Evolutionary conservation across 2,113 vertebrate species (phyloP).

Genomic region (Antennarius striatus): DNA sequence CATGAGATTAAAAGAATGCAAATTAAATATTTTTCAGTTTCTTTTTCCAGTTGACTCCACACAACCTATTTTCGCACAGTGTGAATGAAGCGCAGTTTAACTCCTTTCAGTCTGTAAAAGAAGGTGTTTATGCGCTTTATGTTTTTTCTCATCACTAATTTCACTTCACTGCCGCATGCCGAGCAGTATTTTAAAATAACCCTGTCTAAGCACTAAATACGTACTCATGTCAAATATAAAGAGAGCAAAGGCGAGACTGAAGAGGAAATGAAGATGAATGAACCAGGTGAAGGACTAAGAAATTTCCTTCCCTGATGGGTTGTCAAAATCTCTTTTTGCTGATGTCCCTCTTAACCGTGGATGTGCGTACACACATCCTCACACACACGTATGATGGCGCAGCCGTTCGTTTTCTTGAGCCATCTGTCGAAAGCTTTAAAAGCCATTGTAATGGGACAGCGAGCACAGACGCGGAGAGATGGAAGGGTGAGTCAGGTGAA

Average conservation of each 20-base stretch:
- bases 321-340: slow-evolving; percentile 64
- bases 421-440: slow-evolving; percentile 63
- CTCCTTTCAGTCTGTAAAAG: slow-evolving; percentile 14
- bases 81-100: background rate
- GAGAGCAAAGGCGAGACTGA: slow-evolving; percentile 38
- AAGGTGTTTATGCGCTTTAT: slow-evolving; percentile 23
- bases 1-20: background rate
- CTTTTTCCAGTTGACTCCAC: background rate
- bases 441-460: slow-evolving; percentile 48
- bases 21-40: background rate
- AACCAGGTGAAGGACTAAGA: slow-evolving; percentile 55
- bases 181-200: slow-evolving; percentile 47
- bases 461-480: background rate
- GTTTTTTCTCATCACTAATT: slow-evolving; percentile 4
- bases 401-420: slow-evolving; percentile 49
- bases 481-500: no score
- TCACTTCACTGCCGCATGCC: slow-evolving; percentile 32
- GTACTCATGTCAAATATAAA: slow-evolving; percentile 39
- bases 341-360: slow-evolving; percentile 65
- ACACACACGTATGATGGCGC: slow-evolving; percentile 3
- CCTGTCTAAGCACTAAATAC: slow-evolving; percentile 53
- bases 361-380: slow-evolving; percentile 24
- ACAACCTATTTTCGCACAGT: background rate
- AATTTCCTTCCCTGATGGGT: slow-evolving; percentile 46
- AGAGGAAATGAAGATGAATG: slow-evolving; percentile 50